Evolutionary conservation across 2,888 invertebrate species (phyloP).

Genomic region (Mechanitis messenoides): DNA sequence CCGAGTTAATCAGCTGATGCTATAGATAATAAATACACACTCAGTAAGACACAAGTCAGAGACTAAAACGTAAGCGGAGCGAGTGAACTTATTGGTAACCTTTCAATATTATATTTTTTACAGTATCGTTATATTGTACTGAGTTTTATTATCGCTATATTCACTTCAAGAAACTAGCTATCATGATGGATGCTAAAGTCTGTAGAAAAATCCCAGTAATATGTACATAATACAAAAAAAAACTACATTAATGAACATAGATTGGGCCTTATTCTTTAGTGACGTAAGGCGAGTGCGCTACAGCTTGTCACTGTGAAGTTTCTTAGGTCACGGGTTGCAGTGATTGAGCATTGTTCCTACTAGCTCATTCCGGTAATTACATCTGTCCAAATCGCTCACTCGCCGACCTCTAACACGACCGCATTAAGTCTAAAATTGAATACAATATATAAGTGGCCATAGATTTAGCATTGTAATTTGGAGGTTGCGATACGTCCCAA

Average conservation of each 20-base stretch:
- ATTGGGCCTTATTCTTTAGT: background rate
- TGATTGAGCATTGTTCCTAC: constrained; percentile 33
- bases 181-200: no score
- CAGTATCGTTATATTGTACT: no score
- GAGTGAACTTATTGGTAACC: background rate
- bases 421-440: constrained; percentile 6
- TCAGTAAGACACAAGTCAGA: background rate
- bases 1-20: constrained; percentile 22
- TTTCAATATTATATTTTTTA: no score
- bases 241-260: no score
- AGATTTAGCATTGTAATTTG: constrained; percentile 33
- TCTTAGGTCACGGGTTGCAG: constrained; percentile 26
- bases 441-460: background rate
- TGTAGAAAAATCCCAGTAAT: no score
- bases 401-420: constrained; percentile 5
- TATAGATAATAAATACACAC: constrained; percentile 11
- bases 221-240: no score
- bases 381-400: constrained; percentile 7
- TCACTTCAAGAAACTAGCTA: no score
- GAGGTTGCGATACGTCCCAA: constrained; percentile 29
- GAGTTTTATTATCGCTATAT: background rate
- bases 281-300: background rate
- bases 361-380: constrained; percentile 29
- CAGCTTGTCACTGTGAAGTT: background rate
- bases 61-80: background rate